Evolutionary conservation across 2,113 vertebrate genomes (phyloP).

Genomic region (Macaca nemestrina): DNA sequence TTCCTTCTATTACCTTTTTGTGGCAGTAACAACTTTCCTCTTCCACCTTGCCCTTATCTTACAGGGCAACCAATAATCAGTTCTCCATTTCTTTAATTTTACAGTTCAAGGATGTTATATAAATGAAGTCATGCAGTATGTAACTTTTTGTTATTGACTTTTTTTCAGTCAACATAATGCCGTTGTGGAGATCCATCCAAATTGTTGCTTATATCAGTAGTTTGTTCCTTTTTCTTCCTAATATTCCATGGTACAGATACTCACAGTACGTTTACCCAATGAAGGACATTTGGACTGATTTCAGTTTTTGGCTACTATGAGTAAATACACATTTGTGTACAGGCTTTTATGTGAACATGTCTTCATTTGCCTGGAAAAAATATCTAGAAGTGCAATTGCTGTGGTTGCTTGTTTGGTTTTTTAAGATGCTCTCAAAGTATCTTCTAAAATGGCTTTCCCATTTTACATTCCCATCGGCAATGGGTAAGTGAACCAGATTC

Average conservation of each 20-base stretch:
- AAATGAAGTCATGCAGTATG: not conserved
- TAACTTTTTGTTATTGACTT: not conserved
- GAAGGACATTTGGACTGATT: not conserved
- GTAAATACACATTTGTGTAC: not conserved
- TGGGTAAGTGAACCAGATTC: not conserved
- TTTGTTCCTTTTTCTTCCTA: not conserved
- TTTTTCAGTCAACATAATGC: not conserved
- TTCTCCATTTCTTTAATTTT: not conserved
- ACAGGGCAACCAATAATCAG: not conserved
- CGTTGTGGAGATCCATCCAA: not conserved
- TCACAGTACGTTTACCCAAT: not conserved
- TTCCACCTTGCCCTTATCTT: not conserved
- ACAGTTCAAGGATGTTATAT: not conserved
- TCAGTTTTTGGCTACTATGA: not conserved
- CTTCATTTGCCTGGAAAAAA: not conserved
- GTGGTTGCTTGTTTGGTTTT: not conserved
- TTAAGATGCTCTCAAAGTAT: not conserved
- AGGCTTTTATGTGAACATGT: not conserved
- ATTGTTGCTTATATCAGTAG: not conserved
- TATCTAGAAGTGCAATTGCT: not conserved
- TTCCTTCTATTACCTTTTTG: not conserved
- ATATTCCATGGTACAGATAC: not conserved
- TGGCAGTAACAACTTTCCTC: not conserved
- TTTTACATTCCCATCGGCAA: not conserved
- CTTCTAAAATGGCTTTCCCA: not conserved